Conservation (phyloP, 2,888 invertebrate species). For the Eupithecia subfuscata region DNA sequence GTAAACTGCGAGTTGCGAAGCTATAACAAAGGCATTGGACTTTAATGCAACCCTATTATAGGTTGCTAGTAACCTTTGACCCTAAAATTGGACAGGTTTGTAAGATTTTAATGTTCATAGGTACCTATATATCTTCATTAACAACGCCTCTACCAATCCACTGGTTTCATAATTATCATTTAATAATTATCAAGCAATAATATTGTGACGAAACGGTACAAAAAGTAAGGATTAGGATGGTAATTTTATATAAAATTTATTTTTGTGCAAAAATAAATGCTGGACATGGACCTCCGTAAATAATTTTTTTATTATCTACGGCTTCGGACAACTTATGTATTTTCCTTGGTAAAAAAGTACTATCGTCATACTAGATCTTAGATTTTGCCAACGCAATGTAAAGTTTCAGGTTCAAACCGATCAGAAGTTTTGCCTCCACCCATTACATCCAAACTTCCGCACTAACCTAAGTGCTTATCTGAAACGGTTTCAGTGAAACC, state of each 20-base stretch:
- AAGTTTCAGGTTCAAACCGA: not conserved
- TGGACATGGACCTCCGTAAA: no score
- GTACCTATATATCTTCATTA: no score
- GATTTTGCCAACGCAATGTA: not conserved
- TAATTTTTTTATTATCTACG: not conserved
- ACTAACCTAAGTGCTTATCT: not conserved
- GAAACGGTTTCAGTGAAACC: no score
- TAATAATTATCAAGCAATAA: not conserved
- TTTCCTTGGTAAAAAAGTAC: not conserved
- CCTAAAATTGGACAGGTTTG: not conserved
- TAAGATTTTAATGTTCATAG: not conserved
- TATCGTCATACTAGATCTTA: not conserved
- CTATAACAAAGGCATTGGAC: slow-evolving; percentile 21
- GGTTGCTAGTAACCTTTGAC: not conserved
- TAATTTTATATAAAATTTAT: not conserved
- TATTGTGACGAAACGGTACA: not conserved
- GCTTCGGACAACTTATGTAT: not conserved
- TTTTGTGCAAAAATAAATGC: no score
- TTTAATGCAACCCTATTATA: not conserved
- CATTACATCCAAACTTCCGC: no score
- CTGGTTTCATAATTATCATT: not conserved
- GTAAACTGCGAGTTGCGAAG: slow-evolving; percentile 62
- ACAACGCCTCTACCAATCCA: not conserved
- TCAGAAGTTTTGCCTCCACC: not conserved
- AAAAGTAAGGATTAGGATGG: not conserved